These are phyloP conservation scores for Brenthis ino DNA, from an alignment of 2,888 invertebrate species.

Conservation along the genomic window DNA sequence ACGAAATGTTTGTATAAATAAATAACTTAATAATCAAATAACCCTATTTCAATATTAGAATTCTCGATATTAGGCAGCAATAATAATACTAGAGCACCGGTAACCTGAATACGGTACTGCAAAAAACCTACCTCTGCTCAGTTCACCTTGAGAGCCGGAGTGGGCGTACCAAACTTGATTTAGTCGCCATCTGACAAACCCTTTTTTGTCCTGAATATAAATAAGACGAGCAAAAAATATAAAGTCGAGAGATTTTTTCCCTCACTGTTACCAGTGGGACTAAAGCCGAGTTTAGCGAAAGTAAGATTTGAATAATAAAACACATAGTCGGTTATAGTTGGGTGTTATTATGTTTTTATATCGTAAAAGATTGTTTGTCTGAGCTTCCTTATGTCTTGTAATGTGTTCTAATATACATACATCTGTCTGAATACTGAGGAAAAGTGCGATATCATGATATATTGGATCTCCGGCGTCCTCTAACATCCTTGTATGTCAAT, in stretches of 20 bases:
- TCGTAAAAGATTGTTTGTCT: slow-evolving; percentile 42
- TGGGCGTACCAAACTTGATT: slow-evolving; percentile 77
- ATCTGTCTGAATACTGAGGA: slow-evolving; percentile 44
- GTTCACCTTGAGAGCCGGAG: slow-evolving; percentile 72
- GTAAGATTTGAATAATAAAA: slow-evolving; percentile 75
- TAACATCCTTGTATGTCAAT: slow-evolving; percentile 69
- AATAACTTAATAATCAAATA: not conserved
- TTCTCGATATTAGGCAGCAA: slow-evolving; percentile 27
- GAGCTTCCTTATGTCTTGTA: slow-evolving; percentile 48
- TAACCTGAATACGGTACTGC: slow-evolving; percentile 56
- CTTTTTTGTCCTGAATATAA: slow-evolving; percentile 80
- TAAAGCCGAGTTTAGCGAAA: slow-evolving; percentile 68
- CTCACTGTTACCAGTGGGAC: slow-evolving; percentile 59
- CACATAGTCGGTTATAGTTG: slow-evolving; percentile 64
- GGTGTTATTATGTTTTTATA: slow-evolving; percentile 59
- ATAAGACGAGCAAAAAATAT: slow-evolving; percentile 73
- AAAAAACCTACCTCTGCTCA: slow-evolving; percentile 68
- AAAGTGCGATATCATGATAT: slow-evolving; percentile 46
- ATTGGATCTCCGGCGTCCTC: slow-evolving; percentile 65
- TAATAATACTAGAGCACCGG: slow-evolving; percentile 55
- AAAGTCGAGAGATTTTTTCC: slow-evolving; percentile 64
- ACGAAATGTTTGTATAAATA: not conserved
- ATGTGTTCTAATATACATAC: slow-evolving; percentile 45
- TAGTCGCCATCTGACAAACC: slow-evolving; percentile 78
- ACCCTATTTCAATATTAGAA: slow-evolving; percentile 22